Percentiles rank a stretch among this genome's conserved stretches.
Conservation (phyloP, 2,888 invertebrate genomes). For the Polydesmus complanatus region DNA sequence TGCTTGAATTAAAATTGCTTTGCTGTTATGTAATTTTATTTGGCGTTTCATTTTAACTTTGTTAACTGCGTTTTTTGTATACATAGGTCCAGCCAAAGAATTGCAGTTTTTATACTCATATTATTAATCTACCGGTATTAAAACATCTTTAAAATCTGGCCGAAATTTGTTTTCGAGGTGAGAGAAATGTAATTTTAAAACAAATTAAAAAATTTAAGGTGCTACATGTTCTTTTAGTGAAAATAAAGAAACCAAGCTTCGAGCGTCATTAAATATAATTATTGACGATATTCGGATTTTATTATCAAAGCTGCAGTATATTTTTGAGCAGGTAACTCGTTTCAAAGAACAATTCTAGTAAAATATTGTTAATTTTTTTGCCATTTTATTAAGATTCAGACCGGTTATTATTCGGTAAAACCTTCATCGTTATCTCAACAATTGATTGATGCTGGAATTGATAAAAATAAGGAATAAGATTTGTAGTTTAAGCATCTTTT, state of each 20-base stretch:
- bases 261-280: conserved; percentile 27
- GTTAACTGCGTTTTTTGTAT: too few relatives aligned
- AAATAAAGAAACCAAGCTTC: conserved; percentile 31
- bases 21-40: too few relatives aligned
- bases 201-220: too few relatives aligned
- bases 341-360: neutral
- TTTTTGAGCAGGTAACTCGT: conserved; percentile 29
- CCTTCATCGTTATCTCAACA: conserved; percentile 29
- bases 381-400: conserved; percentile 23
- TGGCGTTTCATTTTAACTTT: too few relatives aligned
- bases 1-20: too few relatives aligned
- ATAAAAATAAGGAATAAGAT: conserved; percentile 28
- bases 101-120: too few relatives aligned
- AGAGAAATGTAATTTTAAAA: too few relatives aligned
- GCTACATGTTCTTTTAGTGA: too few relatives aligned
- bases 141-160: too few relatives aligned
- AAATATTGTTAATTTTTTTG: neutral
- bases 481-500: neutral
- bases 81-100: too few relatives aligned
- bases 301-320: conserved; percentile 30
- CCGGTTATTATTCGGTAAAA: conserved; percentile 32
- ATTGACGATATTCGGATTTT: conserved; percentile 28
- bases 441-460: conserved; percentile 27
- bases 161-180: too few relatives aligned
- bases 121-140: too few relatives aligned